phyloP scores from a whole-genome alignment of 2,797 vertebrate species.

The Ctenosaura bakeri region DNA sequence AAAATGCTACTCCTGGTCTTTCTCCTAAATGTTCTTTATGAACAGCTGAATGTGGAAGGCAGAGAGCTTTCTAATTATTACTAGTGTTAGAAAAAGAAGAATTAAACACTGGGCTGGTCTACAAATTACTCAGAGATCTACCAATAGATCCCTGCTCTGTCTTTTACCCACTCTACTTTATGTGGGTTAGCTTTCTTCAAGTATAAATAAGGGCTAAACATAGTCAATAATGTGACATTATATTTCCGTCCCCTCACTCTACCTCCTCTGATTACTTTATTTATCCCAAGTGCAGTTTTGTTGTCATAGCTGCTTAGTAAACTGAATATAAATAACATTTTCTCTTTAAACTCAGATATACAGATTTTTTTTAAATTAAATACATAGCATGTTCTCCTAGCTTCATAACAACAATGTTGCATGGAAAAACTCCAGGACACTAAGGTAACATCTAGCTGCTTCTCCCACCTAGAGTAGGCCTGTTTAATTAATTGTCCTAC shows the following conservation, averaged over 20 bases:
- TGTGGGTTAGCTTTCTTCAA: constrained; percentile 38
- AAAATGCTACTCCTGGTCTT: neutral
- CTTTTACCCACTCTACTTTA: neutral
- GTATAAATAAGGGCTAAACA: constrained; percentile 46
- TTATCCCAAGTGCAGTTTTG: constrained; percentile 55
- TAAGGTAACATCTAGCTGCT: too few relatives aligned
- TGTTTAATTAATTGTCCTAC: too few relatives aligned
- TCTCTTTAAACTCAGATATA: neutral
- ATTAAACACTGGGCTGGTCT: neutral
- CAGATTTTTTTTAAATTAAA: neutral
- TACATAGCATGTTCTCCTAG: constrained; percentile 16
- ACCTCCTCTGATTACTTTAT: constrained; percentile 15
- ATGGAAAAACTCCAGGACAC: neutral
- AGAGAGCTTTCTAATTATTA: neutral
- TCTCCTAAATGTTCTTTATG: neutral
- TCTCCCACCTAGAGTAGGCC: too few relatives aligned
- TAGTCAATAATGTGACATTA: neutral
- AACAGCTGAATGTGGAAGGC: neutral
- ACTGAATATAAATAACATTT: constrained; percentile 57
- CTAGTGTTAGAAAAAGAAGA: neutral
- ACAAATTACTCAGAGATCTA: neutral
- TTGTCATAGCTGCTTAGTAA: constrained; percentile 63
- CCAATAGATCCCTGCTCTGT: neutral
- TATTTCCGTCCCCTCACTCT: neutral
- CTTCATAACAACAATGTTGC: constrained; percentile 39